Conservation (phyloP, 2,113 vertebrate genomes). For the Willisornis vidua region DNA sequence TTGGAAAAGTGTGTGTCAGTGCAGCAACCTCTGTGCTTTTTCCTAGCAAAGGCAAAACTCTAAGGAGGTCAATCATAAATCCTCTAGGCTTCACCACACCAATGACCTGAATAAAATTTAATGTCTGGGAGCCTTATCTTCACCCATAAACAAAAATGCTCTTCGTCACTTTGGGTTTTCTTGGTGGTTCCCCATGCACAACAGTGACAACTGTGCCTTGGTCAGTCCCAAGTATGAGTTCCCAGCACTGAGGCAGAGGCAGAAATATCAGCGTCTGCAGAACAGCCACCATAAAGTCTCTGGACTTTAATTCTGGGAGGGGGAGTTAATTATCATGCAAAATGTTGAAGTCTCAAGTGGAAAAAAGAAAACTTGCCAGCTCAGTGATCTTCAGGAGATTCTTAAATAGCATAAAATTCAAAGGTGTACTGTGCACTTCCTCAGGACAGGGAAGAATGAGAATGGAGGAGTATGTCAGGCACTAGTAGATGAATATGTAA, state of each 20-base stretch:
- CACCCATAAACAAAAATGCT: not conserved
- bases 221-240: not conserved
- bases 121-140: not conserved
- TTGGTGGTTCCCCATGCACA: not conserved
- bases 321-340: not conserved
- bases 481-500: not conserved
- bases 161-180: not conserved
- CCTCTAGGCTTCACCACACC: not conserved
- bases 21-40: not conserved
- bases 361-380: not conserved
- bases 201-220: rapidly evolving
- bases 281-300: not conserved
- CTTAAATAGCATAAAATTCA: not conserved
- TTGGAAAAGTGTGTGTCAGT: not conserved
- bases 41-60: not conserved
- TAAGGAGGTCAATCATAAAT: not conserved
- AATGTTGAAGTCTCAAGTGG: not conserved
- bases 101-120: not conserved
- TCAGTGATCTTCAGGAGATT: not conserved
- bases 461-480: not conserved
- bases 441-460: not conserved
- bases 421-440: not conserved
- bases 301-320: not conserved
- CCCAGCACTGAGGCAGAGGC: not conserved
- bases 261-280: not conserved